Evolutionary conservation across 2,113 vertebrate species (phyloP).

Genomic region (Herpetotheres cachinnans): DNA sequence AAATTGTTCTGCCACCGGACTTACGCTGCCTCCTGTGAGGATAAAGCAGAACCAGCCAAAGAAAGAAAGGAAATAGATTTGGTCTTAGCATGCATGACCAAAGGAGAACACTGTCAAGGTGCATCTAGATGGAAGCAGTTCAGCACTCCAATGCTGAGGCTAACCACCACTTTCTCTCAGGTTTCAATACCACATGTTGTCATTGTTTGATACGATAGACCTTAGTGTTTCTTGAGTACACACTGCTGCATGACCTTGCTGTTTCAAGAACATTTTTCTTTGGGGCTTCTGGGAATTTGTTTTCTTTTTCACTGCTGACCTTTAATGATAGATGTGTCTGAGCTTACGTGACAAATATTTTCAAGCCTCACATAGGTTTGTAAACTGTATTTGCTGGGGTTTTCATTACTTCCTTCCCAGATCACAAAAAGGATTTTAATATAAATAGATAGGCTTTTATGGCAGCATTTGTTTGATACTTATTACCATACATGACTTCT

Average conservation of each 20-base stretch:
- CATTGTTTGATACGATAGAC: neutral
- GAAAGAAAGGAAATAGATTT: neutral
- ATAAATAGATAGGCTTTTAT: conserved; percentile 28
- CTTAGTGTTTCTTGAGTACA: neutral
- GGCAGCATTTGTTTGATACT: conserved; percentile 8
- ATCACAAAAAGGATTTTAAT: conserved; percentile 19
- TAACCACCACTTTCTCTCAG: neutral
- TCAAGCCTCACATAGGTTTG: neutral
- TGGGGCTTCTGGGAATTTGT: conserved; percentile 29
- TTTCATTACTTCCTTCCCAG: conserved; percentile 14
- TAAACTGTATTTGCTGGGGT: neutral
- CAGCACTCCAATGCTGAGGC: neutral
- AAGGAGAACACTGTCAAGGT: neutral
- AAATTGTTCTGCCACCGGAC: neutral
- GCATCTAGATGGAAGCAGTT: neutral
- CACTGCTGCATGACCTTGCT: conserved; percentile 11
- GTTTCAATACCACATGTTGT: neutral
- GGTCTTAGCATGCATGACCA: neutral
- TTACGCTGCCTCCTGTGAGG: neutral
- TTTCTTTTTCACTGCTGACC: conserved; percentile 42
- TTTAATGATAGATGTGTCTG: conserved; percentile 37
- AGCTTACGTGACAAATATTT: conserved; percentile 30
- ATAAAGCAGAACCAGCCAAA: neutral
- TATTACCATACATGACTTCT: conserved; percentile 29
- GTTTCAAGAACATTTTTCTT: conserved; percentile 38